Evolutionary conservation across 2,113 vertebrate species (phyloP), one percentile per base, ranked within the genome.

Genomic region (Gulo gulo): DNA sequence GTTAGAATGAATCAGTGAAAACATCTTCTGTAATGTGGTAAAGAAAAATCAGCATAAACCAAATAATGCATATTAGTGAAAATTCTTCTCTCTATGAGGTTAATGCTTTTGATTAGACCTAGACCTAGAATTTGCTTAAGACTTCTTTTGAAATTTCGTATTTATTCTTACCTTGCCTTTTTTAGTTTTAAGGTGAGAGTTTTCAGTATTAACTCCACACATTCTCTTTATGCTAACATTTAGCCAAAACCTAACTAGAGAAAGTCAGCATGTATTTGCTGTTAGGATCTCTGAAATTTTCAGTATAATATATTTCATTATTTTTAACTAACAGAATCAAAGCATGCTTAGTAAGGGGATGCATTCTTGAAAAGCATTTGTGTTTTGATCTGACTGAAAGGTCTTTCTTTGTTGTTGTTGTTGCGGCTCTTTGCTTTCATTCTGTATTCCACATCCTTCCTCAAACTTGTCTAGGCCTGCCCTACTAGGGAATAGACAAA

Each of bases 321-420:
- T 91, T 92, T 90, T 80, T 59, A 94, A 59, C 45, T 88, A 93
- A 88, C 88, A 86, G 84, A 76, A 76, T 93, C 89, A 93, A 45
- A 79, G 21, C 61, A 85, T 89, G 26, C 69, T 88, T 88, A 36
- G 18, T n/a, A 82, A 50, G 73, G 24, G 13, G 59, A 67, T 79
- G 5, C 39, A 52, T 23, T 88, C 57, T 94, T 82, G 29, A 91
- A 96, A 80, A 63, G 57, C n/a, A 31, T 92, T 83, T 55, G 0
- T 34, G 13, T 74, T 92, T 91, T 91, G 36, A 52, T 78, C 29
- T 39, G 55, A 83, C 24, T 65, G 39, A 34, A 73, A 42, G 80
- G 1, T 50, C 24, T 36, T 71, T 39, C 39, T 18, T 69, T 69
- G 18, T 21, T 69, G 67, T 34, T 69, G 20, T 26, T 6, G 26